Evolutionary conservation across 2,797 vertebrate genomes (phyloP).

Genomic region (Micropoecilia bifurca): DNA sequence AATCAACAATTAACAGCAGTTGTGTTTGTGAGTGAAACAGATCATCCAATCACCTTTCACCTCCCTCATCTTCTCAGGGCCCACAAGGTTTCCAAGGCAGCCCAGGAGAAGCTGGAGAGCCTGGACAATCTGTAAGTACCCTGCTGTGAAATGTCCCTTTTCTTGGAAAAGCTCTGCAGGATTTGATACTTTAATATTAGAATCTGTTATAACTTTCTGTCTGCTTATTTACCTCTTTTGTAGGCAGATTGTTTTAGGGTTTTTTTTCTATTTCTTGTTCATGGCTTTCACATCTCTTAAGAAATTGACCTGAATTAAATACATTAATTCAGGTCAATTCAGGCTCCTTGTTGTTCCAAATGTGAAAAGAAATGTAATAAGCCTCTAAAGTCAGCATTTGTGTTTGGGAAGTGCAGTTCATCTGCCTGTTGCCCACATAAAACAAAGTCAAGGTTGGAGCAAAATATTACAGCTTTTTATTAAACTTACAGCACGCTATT

Average conservation of each 20-base stretch:
- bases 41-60: conserved; percentile 1
- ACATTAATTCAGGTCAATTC: too few species aligned
- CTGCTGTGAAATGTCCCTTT: background rate
- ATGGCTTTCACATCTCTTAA: background rate
- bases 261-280: background rate
- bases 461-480: background rate
- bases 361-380: background rate
- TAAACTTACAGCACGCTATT: background rate
- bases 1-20: background rate
- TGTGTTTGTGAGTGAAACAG: conserved; percentile 1
- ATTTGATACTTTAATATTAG: background rate
- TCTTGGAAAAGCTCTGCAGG: background rate
- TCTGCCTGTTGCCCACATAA: background rate
- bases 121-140: conserved; percentile 90
- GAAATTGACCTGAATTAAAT: background rate
- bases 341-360: background rate
- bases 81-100: conserved; percentile 99
- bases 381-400: background rate
- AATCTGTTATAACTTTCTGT: background rate
- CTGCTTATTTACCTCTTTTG: background rate
- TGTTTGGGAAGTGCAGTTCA: background rate
- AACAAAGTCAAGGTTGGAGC: background rate
- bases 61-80: conserved; percentile 81
- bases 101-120: conserved; percentile 93
- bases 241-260: background rate